Conservation (phyloP, 2,888 invertebrate species). For the Choristoneura rosaceana region DNA sequence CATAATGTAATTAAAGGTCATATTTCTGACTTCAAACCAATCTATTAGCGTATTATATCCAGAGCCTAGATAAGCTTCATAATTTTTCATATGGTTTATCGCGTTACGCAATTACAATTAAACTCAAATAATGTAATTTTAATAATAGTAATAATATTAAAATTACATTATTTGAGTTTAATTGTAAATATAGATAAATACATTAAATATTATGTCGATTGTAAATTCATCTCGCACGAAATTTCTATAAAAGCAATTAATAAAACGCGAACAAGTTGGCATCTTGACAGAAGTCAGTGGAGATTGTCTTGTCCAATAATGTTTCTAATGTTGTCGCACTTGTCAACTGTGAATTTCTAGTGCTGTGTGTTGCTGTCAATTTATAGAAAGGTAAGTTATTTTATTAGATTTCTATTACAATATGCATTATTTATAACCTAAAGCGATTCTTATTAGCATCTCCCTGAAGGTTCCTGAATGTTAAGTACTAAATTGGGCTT, state of each 20-base stretch:
- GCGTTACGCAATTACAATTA: too few species aligned
- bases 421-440: conserved; percentile 26
- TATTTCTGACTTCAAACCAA: too few species aligned
- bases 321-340: conserved; percentile 54
- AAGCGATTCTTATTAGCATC: neutral
- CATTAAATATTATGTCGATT: neutral
- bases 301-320: conserved; percentile 24
- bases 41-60: too few species aligned
- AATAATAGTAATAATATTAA: too few species aligned
- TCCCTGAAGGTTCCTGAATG: conserved; percentile 25
- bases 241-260: neutral
- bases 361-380: conserved; percentile 79
- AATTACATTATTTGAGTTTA: too few species aligned
- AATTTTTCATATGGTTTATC: too few species aligned
- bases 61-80: too few species aligned
- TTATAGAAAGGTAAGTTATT: conserved; percentile 78
- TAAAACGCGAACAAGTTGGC: conserved; percentile 36
- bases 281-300: conserved; percentile 38
- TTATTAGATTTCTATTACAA: conserved; percentile 50
- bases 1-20: too few species aligned
- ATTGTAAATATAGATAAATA: neutral
- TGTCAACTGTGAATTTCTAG: conserved; percentile 71
- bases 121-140: too few species aligned
- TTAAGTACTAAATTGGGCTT: conserved; percentile 27
- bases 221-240: neutral